Evolutionary conservation across 2,113 vertebrate species (phyloP).

Genomic region (Clupea harengus): DNA sequence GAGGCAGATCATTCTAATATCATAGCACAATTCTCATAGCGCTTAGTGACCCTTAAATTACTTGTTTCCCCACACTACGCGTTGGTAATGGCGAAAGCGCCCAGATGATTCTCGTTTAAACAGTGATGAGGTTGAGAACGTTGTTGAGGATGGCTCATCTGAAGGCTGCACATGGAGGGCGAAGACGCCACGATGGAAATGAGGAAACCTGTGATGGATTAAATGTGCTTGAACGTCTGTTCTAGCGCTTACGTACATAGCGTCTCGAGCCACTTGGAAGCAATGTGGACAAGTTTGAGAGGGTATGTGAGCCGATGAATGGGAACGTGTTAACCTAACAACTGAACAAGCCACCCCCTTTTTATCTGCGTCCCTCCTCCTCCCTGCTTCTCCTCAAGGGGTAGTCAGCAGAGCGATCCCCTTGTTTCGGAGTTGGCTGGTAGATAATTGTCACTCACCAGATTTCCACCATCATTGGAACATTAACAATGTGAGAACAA

Average conservation of each 20-base stretch:
- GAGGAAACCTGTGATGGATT: neutral
- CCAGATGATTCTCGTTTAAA: neutral
- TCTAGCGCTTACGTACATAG: neutral
- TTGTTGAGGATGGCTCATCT: neutral
- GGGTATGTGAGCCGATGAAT: slow-evolving; percentile 16
- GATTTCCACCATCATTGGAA: slow-evolving; percentile 1
- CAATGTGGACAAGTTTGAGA: slow-evolving; percentile 2
- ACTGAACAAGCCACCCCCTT: slow-evolving; percentile 12
- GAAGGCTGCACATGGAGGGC: neutral
- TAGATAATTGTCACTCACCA: neutral
- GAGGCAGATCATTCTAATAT: neutral
- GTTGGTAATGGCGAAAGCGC: neutral
- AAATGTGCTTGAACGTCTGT: neutral
- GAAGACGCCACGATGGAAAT: neutral
- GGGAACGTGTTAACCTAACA: slow-evolving; percentile 25
- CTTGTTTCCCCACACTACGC: neutral
- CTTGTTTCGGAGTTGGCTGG: slow-evolving; percentile 9
- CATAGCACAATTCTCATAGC: neutral
- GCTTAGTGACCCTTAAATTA: neutral
- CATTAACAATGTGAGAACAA: slow-evolving; percentile 2
- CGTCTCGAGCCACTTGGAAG: neutral
- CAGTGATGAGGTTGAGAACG: neutral
- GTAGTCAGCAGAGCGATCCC: slow-evolving; percentile 14
- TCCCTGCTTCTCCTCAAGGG: neutral
- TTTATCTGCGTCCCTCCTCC: neutral